Evolutionary conservation across 2,113 vertebrate species (phyloP), one percentile per base, ranked within the genome.

Genomic region (Platanista minor): DNA sequence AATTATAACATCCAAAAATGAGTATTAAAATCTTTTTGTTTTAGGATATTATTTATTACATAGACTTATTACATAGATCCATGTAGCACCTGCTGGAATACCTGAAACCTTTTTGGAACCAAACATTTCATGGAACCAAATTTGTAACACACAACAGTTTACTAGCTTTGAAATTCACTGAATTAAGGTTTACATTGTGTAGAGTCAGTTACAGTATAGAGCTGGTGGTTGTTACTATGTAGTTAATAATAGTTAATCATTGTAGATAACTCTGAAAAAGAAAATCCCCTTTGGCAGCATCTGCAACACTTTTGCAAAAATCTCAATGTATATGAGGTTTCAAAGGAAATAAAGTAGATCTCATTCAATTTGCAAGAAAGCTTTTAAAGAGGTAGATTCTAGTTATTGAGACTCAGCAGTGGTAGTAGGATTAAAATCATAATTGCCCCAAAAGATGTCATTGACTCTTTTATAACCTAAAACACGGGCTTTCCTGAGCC

Each of bases 381-480:
- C 78, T 95, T 91, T 93, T 83, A 91, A 92, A 84, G 64, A 85
- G 43, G 66, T 12, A 90, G 64, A 87, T 77, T 75, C 27, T 82
- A 49, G 33, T 64, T 91, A 95, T 27, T 86, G n/a, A 88, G 81
- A 5, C 1, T 96, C 74, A 86, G 54, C 36, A 77, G 21, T 72
- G 41, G 33, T 25, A 62, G 23, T 33, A 91, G 18, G 7, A 41
- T 89, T 96, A 91, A 93, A 94, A 69, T 82, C 39, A 66, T 57
- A 71, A 67, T 75, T 15, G 20, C 11, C 3, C 4, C 0, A n/a
- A 83, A 92, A 89, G 59, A 78, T 81, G 66, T 62, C 57, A 57
- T 25, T 69, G 54, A 88, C 52, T 78, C 66, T 61, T 80, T 90
- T 59, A 83, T n/a, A 92, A 90, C 54, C 31, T 77, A 97, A 85